These are phyloP conservation scores for Gibbula magus DNA, from an alignment of 2,888 invertebrate species.

Conservation along the genomic window DNA sequence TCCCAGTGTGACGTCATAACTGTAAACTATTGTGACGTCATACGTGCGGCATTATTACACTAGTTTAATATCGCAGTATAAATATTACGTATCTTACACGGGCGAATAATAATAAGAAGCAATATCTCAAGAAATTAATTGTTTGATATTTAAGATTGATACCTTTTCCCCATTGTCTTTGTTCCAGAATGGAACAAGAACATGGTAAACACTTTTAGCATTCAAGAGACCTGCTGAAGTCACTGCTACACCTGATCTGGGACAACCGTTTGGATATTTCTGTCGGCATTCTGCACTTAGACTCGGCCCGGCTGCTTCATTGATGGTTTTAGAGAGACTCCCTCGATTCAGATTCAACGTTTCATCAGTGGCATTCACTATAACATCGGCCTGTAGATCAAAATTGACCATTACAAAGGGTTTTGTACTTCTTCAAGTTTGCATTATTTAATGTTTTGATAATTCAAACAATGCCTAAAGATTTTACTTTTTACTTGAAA, in stretches of 20 bases:
- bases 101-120: no score
- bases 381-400: neutral
- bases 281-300: neutral
- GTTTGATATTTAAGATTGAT: neutral
- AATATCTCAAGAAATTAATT: no score
- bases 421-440: no score
- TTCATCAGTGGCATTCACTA: neutral
- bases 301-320: neutral
- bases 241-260: neutral
- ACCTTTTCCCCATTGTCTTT: neutral
- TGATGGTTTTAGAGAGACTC: neutral
- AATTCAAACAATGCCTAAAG: no score
- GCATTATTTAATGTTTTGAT: no score
- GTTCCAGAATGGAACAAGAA: neutral
- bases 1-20: no score
- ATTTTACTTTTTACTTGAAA: no score
- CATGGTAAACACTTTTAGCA: neutral
- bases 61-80: no score
- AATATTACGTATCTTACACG: no score
- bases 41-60: no score
- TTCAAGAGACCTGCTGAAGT: neutral
- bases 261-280: neutral
- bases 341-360: neutral
- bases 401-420: neutral
- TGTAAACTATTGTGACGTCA: no score